phyloP scores from a whole-genome alignment of 2,113 vertebrate genomes.

The Paramisgurnus dabryanus region DNA sequence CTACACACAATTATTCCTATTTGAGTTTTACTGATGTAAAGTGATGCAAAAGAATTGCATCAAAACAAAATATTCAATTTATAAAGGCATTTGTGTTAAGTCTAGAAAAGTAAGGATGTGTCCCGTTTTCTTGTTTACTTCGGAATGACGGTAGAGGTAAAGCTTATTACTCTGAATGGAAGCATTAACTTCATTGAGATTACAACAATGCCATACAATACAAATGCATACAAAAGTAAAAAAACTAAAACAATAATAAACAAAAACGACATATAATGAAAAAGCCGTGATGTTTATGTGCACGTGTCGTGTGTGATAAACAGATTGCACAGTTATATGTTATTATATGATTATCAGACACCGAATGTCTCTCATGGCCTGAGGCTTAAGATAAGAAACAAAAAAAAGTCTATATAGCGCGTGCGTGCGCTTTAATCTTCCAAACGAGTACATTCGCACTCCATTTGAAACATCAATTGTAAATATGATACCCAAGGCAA shows the following conservation, averaged over 20 bases:
- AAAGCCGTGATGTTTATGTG: not conserved
- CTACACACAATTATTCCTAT: not conserved
- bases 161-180: not conserved
- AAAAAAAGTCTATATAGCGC: not conserved
- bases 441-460: not conserved
- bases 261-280: not conserved
- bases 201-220: constrained; percentile 11
- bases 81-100: not conserved
- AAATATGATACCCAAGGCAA: constrained; percentile 34
- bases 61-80: not conserved
- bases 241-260: not conserved
- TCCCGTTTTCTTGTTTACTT: not conserved
- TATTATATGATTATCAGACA: constrained; percentile 13
- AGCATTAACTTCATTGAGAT: not conserved
- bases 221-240: not conserved
- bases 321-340: not conserved
- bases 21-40: not conserved
- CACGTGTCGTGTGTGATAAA: not conserved
- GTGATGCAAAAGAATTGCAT: not conserved
- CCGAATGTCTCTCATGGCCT: not conserved
- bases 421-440: not conserved
- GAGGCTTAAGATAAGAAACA: not conserved
- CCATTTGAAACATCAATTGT: constrained; percentile 1
- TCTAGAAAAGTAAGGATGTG: not conserved
- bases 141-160: not conserved